A percentile compares a stretch with the other conserved stretches of the same genome.
Evolutionary conservation across 2,797 vertebrate genomes (phyloP).

Genomic region (Anas flavirostris): DNA sequence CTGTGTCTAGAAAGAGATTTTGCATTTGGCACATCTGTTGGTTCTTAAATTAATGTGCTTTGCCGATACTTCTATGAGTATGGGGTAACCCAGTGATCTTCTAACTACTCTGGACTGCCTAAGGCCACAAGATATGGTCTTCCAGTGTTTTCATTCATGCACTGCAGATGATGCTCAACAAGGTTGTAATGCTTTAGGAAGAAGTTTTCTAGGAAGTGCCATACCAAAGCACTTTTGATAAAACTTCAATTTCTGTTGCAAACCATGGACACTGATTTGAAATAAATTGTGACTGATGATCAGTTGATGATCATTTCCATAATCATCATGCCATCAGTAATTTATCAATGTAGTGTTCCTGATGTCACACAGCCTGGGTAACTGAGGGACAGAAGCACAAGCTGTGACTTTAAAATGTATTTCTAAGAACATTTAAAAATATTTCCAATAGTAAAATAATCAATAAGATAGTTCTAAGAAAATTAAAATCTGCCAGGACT

Average conservation of each 20-base stretch:
- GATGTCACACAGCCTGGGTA: slow-evolving; percentile 88
- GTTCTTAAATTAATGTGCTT: slow-evolving; percentile 66
- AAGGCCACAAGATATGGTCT: slow-evolving; percentile 47
- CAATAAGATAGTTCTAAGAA: slow-evolving; percentile 1
- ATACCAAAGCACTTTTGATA: slow-evolving; percentile 76
- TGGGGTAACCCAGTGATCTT: slow-evolving; percentile 49
- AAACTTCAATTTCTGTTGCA: slow-evolving; percentile 79
- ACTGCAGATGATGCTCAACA: slow-evolving; percentile 71
- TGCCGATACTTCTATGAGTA: slow-evolving; percentile 36
- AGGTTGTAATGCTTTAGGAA: slow-evolving; percentile 68
- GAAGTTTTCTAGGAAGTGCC: slow-evolving; percentile 73
- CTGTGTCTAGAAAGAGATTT: slow-evolving; percentile 38
- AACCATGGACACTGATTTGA: slow-evolving; percentile 81
- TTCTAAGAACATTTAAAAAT: slow-evolving; percentile 82
- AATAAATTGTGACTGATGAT: slow-evolving; percentile 91
- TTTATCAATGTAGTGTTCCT: slow-evolving; percentile 90
- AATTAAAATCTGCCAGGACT: slow-evolving; percentile 51
- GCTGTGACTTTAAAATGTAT: slow-evolving; percentile 82
- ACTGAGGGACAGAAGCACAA: slow-evolving; percentile 78
- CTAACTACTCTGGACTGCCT: slow-evolving; percentile 73
- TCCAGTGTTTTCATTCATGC: slow-evolving; percentile 51
- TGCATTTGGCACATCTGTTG: slow-evolving; percentile 35
- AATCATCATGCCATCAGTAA: slow-evolving; percentile 88
- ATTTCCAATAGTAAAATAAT: slow-evolving; percentile 70
- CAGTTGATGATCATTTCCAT: slow-evolving; percentile 90